Evolutionary conservation across 2,113 vertebrate species (phyloP), one percentile per base, ranked within the genome.

Genomic region (Chlamydotis undulata): DNA sequence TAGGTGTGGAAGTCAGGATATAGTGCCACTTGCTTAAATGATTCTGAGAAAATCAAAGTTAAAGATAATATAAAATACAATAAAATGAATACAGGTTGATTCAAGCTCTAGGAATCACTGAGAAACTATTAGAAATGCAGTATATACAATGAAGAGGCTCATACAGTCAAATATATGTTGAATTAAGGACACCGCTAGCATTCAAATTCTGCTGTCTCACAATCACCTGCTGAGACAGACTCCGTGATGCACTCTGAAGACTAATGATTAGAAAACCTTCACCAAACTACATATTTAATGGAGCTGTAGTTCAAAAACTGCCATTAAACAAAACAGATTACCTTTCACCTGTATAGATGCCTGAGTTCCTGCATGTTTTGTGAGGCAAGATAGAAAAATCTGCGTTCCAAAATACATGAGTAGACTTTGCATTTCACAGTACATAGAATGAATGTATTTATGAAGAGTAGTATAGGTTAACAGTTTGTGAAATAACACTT

Each of bases 61-160:
- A 41, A 78, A 37, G 18, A 47, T 33, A 52, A 64, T 64, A 29
- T 55, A 39, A 86, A 76, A 83, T 49, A 14, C 25, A 73, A 17
- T 73, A 43, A 69, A 91, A 89, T 37, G 1, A 73, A 39, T 56
- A 19, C 16, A 53, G 52, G 23, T 35, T 69, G 3, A 17, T 65
- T 52, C 50, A 37, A 15, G 17, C 26, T 79, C 39, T 75, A 43
- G 26, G 55, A 52, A 45, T 23, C 5, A 4, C 57, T 10, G 7
- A 26, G 47, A 43, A 70, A 47, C 7, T 22, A 2, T 59, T 25
- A 56, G 19, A 89, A 59, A 61, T 80, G 21, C 0, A 0, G 8
- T 56, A 17, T 69, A 17, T 26, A 24, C 3, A 2, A 21, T 80
- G 45, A 39, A 52, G 45, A 43, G 8, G 17, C 1, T 1, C 3